Evolutionary conservation across 2,797 vertebrate species (phyloP), one percentile per base, ranked within the genome.

Genomic region (Thalassophryne amazonica): DNA sequence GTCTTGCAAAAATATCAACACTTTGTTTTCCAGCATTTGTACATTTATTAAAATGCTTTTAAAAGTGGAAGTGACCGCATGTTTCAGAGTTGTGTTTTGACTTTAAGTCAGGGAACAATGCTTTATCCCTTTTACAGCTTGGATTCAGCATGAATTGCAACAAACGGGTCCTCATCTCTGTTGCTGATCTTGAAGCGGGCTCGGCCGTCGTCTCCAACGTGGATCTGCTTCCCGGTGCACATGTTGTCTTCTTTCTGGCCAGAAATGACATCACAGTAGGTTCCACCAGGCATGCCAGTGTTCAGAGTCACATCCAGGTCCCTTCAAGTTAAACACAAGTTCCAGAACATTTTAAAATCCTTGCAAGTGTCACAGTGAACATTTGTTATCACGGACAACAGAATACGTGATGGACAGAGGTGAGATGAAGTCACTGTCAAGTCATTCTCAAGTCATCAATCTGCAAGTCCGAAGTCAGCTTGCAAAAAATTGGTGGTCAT

Each of bases 221-320:
- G 11, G 45, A 98, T 76, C 70, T 89, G 69, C 62, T 87, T 92
- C 35, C 94, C 94, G 0, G 93, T 93, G 69, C 95, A 98, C 1
- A 2, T 3, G 31, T 20, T 31, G 13, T 41, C 53, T 7, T 92
- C 83, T 34, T 94, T 97, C 35, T 97, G 78, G n/a, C 94, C 94
- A 30, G 94, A 98, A 58, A 98, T 96, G 14, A 98, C 78, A 19
- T 97, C 95, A 54, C 94, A 97, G 60, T 98, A 97, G 36, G 87
- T 93, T n/a, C 94, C 95, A 36, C 68, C 80, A 6, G 92, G 90
- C 76, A 98, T 85, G 17, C 93, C 92, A 0, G 94, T 97, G 79
- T 91, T 88, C 56, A 99, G 71, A 31, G 71, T 80, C 16, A 55
- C 32, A 7, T 83, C 85, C 70, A 98, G 55, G 40, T 83, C 2